These are phyloP conservation scores for Sinocyclocheilus anophthalmus DNA, from an alignment of 2,113 vertebrate genomes.

Conservation along the genomic window DNA sequence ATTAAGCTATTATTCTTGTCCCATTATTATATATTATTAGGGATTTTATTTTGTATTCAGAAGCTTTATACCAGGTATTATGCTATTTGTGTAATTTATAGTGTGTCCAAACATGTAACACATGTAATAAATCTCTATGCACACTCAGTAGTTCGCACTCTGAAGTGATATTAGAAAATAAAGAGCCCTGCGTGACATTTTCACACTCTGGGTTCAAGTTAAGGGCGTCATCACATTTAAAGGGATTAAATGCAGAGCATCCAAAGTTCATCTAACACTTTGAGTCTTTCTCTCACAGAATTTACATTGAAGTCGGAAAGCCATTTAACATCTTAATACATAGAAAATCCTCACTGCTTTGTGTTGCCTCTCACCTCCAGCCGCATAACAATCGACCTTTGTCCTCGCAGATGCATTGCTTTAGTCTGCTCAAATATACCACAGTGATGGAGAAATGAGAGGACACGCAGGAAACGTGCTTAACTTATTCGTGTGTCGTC, in stretches of 20 bases:
- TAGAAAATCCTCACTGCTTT: slow-evolving; percentile 43
- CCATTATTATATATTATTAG: no score
- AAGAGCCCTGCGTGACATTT: slow-evolving; percentile 73
- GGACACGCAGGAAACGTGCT: slow-evolving; percentile 26
- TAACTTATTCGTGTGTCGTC: not conserved
- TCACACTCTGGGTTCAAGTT: slow-evolving; percentile 79
- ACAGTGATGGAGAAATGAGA: slow-evolving; percentile 8
- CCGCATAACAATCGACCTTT: slow-evolving; percentile 58
- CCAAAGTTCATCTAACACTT: slow-evolving; percentile 45
- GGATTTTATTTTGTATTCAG: no score
- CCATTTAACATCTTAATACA: slow-evolving; percentile 60
- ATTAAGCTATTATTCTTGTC: not conserved
- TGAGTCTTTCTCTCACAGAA: slow-evolving; percentile 40
- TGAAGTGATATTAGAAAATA: slow-evolving; percentile 75
- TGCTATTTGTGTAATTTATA: no score
- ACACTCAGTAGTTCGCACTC: slow-evolving; percentile 70
- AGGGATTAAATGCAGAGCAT: slow-evolving; percentile 74
- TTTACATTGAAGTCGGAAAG: slow-evolving; percentile 46
- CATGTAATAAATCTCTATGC: slow-evolving; percentile 75
- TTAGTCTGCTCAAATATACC: slow-evolving; percentile 20
- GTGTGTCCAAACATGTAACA: no score
- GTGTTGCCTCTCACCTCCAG: slow-evolving; percentile 46
- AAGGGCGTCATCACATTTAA: slow-evolving; percentile 79
- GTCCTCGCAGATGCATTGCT: slow-evolving; percentile 40
- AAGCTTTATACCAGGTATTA: not conserved